Evolutionary conservation across 2,888 invertebrate genomes (phyloP).

Genomic region (Fragum fragum): DNA sequence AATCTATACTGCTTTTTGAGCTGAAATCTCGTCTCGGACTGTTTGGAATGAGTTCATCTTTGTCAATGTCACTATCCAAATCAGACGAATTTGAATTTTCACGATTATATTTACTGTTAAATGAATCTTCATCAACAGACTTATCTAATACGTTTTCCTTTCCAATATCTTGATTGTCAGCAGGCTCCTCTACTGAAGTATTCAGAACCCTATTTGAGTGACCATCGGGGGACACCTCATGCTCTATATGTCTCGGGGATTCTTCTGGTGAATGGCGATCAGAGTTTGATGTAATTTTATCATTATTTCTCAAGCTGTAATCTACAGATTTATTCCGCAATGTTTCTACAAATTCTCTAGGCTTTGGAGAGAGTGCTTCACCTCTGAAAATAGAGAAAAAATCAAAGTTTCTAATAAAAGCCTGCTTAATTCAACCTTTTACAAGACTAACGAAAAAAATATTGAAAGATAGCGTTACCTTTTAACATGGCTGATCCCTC

Average conservation of each 20-base stretch:
- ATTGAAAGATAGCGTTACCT: too few species aligned
- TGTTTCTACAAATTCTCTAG: slow-evolving; percentile 73
- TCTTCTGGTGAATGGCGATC: not conserved
- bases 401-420: too few species aligned
- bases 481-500: too few species aligned
- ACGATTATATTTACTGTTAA: slow-evolving; percentile 6
- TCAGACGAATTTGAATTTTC: slow-evolving; percentile 50
- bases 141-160: slow-evolving; percentile 1
- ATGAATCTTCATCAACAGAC: not conserved
- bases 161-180: not conserved
- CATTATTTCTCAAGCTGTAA: not conserved
- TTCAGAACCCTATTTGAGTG: not conserved
- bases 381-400: slow-evolving; percentile 69
- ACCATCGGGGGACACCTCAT: not conserved
- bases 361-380: slow-evolving; percentile 75
- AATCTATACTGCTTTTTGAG: slow-evolving; percentile 21
- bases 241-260: not conserved
- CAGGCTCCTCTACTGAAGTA: not conserved
- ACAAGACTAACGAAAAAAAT: too few species aligned
- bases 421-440: too few species aligned
- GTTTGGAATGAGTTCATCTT: slow-evolving; percentile 41
- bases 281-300: not conserved
- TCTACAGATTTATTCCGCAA: slow-evolving; percentile 44
- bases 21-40: slow-evolving; percentile 32
- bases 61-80: slow-evolving; percentile 51